Evolutionary conservation across 2,113 vertebrate species (phyloP).

Genomic region (Odontophorus gujanensis): DNA sequence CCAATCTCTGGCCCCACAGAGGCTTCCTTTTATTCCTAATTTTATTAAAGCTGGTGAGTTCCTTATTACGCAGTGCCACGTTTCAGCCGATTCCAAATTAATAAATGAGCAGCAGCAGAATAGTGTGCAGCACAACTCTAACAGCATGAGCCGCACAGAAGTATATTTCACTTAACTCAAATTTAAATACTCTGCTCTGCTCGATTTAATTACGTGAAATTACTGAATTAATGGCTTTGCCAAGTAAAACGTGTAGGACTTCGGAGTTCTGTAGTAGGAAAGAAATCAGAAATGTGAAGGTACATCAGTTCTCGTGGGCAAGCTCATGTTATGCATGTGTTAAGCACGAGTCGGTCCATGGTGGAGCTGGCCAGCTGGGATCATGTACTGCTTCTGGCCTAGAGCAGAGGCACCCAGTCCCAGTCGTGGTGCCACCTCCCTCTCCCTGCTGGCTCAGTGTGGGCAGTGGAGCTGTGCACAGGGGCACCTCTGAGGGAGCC

Average conservation of each 20-base stretch:
- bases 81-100: conserved; percentile 54
- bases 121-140: conserved; percentile 63
- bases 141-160: conserved; percentile 66
- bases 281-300: conserved; percentile 33
- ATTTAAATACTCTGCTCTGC: conserved; percentile 68
- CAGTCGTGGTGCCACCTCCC: too few species aligned
- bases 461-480: too few species aligned
- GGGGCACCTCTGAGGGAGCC: neutral
- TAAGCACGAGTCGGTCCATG: neutral
- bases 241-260: conserved; percentile 53
- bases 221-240: conserved; percentile 73
- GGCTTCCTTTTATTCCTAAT: neutral
- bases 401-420: neutral
- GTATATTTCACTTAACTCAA: conserved; percentile 72
- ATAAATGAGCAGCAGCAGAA: conserved; percentile 68
- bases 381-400: neutral
- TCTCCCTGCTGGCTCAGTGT: too few species aligned
- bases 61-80: neutral
- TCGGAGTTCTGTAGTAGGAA: conserved; percentile 41
- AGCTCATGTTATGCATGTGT: neutral
- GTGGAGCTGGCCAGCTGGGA: neutral
- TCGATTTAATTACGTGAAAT: conserved; percentile 71
- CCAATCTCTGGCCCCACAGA: neutral
- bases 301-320: neutral
- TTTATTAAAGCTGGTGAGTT: neutral